A percentile compares a stretch with the other conserved stretches of the same genome.
Conservation (phyloP, 1,140 invertebrate species). For the Drosophila saltans region DNA sequence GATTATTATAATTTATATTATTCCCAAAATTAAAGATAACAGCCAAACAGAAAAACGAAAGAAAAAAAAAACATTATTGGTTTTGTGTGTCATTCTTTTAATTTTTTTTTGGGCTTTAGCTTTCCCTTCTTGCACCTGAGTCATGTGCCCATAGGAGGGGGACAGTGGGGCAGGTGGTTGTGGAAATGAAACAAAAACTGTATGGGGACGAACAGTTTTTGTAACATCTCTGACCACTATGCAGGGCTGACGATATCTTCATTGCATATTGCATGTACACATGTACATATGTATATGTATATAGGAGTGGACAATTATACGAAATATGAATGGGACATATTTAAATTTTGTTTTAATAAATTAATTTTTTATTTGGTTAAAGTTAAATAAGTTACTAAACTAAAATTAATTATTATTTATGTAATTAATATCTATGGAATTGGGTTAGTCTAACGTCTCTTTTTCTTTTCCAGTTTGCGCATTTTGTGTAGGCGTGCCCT, state of each 20-base stretch:
- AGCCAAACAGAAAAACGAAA: constrained; percentile 64
- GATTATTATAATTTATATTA: constrained; percentile 82
- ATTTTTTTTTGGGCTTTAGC: constrained; percentile 22
- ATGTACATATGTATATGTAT: not conserved
- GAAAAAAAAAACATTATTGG: constrained; percentile 50
- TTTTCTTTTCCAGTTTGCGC: constrained; percentile 77
- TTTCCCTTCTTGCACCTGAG: constrained; percentile 55
- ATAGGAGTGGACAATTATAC: not conserved
- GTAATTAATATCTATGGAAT: not conserved
- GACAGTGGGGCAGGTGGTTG: constrained; percentile 33
- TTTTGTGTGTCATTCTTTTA: constrained; percentile 3
- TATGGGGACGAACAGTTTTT: not conserved
- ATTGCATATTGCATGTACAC: not conserved
- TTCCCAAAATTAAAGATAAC: constrained; percentile 81
- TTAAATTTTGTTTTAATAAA: not conserved
- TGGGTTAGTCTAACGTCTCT: constrained; percentile 58
- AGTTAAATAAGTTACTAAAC: not conserved
- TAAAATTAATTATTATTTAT: not conserved
- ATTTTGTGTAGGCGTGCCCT: constrained; percentile 71
- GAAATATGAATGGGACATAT: not conserved
- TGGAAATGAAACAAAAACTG: not conserved
- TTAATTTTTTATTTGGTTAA: not conserved
- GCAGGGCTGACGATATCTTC: not conserved
- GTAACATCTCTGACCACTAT: not conserved
- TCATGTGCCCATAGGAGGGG: constrained; percentile 53